Evolutionary conservation across 2,113 vertebrate genomes (phyloP), one percentile per base, ranked within the genome.

Genomic region (Eulemur macaco): DNA sequence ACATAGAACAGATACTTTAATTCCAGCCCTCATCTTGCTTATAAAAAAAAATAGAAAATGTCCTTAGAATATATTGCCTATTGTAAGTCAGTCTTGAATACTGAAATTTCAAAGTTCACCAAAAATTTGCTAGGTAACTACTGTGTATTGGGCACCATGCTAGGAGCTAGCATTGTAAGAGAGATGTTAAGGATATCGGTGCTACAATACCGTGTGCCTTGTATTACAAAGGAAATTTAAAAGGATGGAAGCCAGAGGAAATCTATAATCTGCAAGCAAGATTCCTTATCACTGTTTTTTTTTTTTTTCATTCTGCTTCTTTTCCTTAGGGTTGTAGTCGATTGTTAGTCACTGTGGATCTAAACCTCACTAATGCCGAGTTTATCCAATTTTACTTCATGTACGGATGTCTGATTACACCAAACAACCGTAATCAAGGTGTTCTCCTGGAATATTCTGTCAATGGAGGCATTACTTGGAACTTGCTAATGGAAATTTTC

Each of bases 331-430:
- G 99, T 58, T 99, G 99, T 96, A 99, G 99, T 96, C 99, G 99
- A 71, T 98, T 99, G 96, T 98, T 99, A 97, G 99, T 99, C 83
- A 99, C 99, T 1, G 99, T 99, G 98, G 99, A 99, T 97, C 98
- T 99, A 95, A 99, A 99, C 98, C 98, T 99, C 97, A 99, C 99
- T 39, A 99, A 97, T 20, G 99, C 99, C 15, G 99, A 99, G 97
- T 99, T 99, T 97, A 99, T 99, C 98, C 99, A 99, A 90, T 99
- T 99, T 98, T 99, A 99, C 98, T 99, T 99, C 98, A 99, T 99
- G 99, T 99, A 99, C 6, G 99, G 99, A 97, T 99, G 99, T 96
- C 99, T 99, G 98, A 99, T 99, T 98, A 98, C 99, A 18, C 99
- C 99, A 1, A 99, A 99, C 91, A 99, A 98, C 97, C 99, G 99